A percentile compares a stretch with the other conserved stretches of the same genome.
Conservation (phyloP, 2,797 vertebrate species). For the Anabacerthia variegaticeps region DNA sequence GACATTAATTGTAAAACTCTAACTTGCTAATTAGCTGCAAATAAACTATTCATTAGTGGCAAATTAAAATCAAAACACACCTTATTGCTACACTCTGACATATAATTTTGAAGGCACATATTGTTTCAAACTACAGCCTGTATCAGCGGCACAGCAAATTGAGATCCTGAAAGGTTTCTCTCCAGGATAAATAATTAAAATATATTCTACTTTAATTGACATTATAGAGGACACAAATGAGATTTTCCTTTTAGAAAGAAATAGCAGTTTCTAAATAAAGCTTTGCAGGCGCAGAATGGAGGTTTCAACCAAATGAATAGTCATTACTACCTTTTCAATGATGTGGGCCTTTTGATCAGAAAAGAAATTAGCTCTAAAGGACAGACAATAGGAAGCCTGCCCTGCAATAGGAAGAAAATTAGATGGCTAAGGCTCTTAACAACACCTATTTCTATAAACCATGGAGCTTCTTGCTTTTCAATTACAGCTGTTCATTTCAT, state of each 20-base stretch:
- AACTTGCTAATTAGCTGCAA: constrained; percentile 79
- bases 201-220: constrained; percentile 85
- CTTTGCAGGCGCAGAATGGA: constrained; percentile 76
- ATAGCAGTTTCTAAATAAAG: constrained; percentile 84
- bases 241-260: constrained; percentile 81
- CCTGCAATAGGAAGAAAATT: constrained; percentile 84
- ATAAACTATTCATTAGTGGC: constrained; percentile 79
- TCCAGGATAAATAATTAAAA: constrained; percentile 83
- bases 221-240: constrained; percentile 83
- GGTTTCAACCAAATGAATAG: constrained; percentile 83
- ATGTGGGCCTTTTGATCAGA: constrained; percentile 84
- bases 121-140: constrained; percentile 62
- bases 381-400: constrained; percentile 83
- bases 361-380: constrained; percentile 86
- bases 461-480: constrained; percentile 82
- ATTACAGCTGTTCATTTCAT: constrained; percentile 85
- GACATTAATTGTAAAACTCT: constrained; percentile 73
- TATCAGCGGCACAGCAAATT: constrained; percentile 75
- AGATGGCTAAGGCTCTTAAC: constrained; percentile 81
- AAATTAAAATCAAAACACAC: constrained; percentile 76
- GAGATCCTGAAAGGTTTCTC: constrained; percentile 81
- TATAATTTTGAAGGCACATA: constrained; percentile 67
- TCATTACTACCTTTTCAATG: constrained; percentile 85
- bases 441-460: constrained; percentile 84
- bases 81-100: constrained; percentile 53